A percentile compares a stretch with the other conserved stretches of the same genome.
These are phyloP conservation scores for Macrotus californicus DNA, from an alignment of 2,113 vertebrate species.

Conservation along the genomic window DNA sequence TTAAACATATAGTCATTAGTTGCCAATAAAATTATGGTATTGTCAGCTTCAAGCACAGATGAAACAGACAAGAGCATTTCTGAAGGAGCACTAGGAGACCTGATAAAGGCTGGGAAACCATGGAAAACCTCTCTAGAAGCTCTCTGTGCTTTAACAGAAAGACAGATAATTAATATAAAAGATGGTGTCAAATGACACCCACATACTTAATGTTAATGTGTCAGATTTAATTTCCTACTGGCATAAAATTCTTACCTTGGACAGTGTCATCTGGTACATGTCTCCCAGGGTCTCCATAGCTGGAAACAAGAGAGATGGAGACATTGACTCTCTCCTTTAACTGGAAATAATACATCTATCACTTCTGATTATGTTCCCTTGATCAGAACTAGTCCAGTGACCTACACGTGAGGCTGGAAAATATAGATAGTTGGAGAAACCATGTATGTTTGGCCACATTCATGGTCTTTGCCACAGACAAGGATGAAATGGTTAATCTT, in stretches of 20 bases:
- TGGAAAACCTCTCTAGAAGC: neutral
- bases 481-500: neutral
- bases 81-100: neutral
- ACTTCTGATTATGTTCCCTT: neutral
- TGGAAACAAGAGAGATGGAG: neutral
- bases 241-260: neutral
- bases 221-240: neutral
- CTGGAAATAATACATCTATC: neutral
- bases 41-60: neutral
- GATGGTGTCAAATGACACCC: accelerated
- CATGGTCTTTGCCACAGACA: neutral
- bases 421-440: neutral
- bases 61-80: neutral
- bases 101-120: neutral
- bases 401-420: neutral
- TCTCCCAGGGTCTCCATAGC: neutral
- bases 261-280: no score
- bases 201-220: neutral
- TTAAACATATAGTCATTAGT: neutral
- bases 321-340: neutral
- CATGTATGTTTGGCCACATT: neutral
- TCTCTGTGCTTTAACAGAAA: neutral
- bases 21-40: neutral
- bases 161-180: neutral
- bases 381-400: neutral